phyloP scores from a whole-genome alignment of 2,797 vertebrate genomes.

The Myripristis murdjan region DNA sequence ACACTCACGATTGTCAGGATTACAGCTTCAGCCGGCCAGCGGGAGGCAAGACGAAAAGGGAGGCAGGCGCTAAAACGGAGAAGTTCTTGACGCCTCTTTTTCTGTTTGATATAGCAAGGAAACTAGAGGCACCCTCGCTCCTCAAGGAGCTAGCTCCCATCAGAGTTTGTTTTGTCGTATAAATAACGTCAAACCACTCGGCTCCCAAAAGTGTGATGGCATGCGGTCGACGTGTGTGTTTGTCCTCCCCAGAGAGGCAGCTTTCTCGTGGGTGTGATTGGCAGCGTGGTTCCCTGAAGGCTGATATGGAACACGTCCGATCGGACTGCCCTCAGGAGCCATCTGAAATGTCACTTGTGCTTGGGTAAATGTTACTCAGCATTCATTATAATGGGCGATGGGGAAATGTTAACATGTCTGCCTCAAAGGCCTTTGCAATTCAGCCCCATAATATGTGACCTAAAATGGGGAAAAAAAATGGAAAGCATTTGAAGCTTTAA shows the following conservation, averaged over 20 bases:
- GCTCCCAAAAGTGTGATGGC: constrained; percentile 8
- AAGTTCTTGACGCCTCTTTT: constrained; percentile 49
- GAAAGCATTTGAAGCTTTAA: constrained; percentile 1
- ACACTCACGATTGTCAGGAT: constrained; percentile 69
- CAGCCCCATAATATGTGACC: constrained; percentile 2
- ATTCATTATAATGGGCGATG: constrained; percentile 22
- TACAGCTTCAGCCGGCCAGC: constrained; percentile 59
- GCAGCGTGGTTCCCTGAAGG: constrained; percentile 25
- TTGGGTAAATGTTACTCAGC: constrained; percentile 55
- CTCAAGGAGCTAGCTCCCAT: constrained; percentile 13
- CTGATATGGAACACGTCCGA: constrained; percentile 31
- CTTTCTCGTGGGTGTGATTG: constrained; percentile 48
- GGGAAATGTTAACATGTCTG: constrained; percentile 28
- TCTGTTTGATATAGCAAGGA: constrained; percentile 5
- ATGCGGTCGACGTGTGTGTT: not conserved
- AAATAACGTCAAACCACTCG: constrained; percentile 10
- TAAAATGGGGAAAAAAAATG: constrained; percentile 27
- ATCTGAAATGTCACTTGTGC: constrained; percentile 50
- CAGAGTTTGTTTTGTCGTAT: constrained; percentile 14
- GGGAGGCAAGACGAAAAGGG: constrained; percentile 53
- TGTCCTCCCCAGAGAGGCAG: constrained; percentile 39
- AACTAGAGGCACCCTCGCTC: constrained; percentile 19
- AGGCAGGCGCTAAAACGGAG: constrained; percentile 36
- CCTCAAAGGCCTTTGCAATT: constrained; percentile 21
- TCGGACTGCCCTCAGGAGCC: constrained; percentile 34